Base-by-base conservation (phyloP, 53 echinoderm and acorn worm genomes). In the Zoroaster sp. region DNA sequence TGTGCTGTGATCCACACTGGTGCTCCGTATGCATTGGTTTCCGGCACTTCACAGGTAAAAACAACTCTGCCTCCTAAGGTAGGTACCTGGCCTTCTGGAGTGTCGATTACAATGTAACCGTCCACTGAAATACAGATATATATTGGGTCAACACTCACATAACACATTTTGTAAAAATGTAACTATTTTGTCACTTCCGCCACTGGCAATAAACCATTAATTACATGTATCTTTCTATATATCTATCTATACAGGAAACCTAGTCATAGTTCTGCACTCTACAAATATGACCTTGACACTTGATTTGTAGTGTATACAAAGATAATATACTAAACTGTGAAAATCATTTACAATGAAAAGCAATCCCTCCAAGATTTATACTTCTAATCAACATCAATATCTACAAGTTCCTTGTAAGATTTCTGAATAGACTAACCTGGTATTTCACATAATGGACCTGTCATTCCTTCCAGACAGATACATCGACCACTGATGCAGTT, bases 11-110 rank as follows among this genome's bases (percentile, higher is more conserved):
- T 21, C 96, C 96, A 96, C 35, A 90, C 75, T 28, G 94, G 94
- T 41, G 83, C 73, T 15, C 87, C 88, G 74, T 88, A 94, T 0
- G 89, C 69, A 45, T 85, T 96, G 67, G 85, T 92, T 32, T 96
- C 94, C 3, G 96, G 94, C 66, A 96, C 90, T 89, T 96, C 94
- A 91, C 96, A 96, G 38, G 83, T 72, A 76, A 83, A 96, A 15
- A 63, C 87, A 1, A 92, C 93, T 63, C 90, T 89, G 4, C 75
- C 88, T 23, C 93, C 93, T 5, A 91, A 42, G 35, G 45, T 49
- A 39, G 91, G 91, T 34, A 66, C 72, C 69, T 96, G 94, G 66
- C 78, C 89, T 40, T 83, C 90, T 11, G 94, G 92, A 51, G 54
- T 69, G 15, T 70, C 83, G 37, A 94, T 93, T 18, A 77, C 55